phyloP scores from a whole-genome alignment of 2,888 invertebrate species.

The Micropterix aruncella region DNA sequence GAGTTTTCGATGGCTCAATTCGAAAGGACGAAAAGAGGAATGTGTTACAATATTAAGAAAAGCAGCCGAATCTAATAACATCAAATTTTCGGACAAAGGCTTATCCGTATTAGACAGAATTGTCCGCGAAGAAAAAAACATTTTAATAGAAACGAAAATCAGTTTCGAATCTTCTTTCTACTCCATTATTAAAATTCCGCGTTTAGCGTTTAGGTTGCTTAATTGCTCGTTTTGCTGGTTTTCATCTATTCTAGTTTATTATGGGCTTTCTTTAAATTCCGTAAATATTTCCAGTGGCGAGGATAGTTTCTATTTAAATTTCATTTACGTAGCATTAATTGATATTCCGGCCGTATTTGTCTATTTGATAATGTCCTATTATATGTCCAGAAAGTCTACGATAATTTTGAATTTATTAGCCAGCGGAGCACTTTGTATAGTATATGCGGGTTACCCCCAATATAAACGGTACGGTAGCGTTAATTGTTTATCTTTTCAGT shows the following conservation, averaged over 20 bases:
- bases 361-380: conserved; percentile 14
- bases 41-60: neutral
- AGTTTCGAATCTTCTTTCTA: neutral
- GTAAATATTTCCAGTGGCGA: neutral
- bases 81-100: neutral
- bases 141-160: neutral
- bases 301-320: neutral
- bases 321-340: neutral
- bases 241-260: neutral
- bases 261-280: neutral
- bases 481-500: conserved; percentile 28
- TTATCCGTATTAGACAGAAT: neutral
- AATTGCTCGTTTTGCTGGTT: neutral
- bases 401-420: conserved; percentile 25
- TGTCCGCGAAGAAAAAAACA: neutral
- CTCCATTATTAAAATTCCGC: too few relatives aligned
- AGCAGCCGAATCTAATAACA: neutral
- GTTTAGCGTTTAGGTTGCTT: neutral
- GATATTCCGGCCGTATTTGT: neutral
- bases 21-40: neutral
- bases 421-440: conserved; percentile 29
- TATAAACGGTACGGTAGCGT: conserved; percentile 1
- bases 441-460: neutral
- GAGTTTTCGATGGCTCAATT: neutral
- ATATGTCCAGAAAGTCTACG: conserved; percentile 23